Conservation (phyloP, 23 tunicate genomes). For the Halocynthia roretzi region DNA sequence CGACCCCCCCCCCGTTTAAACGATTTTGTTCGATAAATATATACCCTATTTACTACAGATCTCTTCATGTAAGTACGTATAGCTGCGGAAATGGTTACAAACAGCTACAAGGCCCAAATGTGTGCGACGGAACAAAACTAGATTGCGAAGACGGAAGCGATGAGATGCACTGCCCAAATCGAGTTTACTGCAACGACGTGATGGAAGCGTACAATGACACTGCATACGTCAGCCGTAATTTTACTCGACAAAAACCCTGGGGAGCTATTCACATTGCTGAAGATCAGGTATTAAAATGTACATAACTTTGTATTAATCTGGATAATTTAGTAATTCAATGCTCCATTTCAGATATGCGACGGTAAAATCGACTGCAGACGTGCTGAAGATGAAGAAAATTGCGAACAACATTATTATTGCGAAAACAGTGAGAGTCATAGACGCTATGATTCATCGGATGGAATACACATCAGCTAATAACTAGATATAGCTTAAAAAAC, state of each 20-base stretch:
- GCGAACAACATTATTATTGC: conserved; percentile 20
- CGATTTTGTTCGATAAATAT: no score
- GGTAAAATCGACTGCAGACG: conserved; percentile 24
- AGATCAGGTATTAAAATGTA: conserved; percentile 9
- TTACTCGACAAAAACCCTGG: no score
- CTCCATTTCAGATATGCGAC: conserved; percentile 9
- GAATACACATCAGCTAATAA: not conserved
- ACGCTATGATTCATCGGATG: not conserved
- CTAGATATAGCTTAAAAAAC: no score
- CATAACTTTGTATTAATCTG: not conserved
- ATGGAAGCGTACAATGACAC: not conserved
- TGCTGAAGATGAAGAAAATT: conserved; percentile 14
- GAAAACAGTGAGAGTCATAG: conserved; percentile 7
- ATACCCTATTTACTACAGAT: no score
- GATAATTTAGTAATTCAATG: not conserved
- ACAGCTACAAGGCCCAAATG: conserved; percentile 14
- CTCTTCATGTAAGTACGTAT: conserved; percentile 5
- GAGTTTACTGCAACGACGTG: conserved; percentile 27
- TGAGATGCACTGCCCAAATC: conserved; percentile 22
- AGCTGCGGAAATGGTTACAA: conserved; percentile 14
- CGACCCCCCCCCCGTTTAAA: no score
- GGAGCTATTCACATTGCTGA: conserved; percentile 27
- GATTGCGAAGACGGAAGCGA: conserved; percentile 40
- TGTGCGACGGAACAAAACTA: conserved; percentile 26
- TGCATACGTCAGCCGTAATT: not conserved